Base-by-base conservation (phyloP, 2,888 invertebrate genomes). In the Amphimallon solstitiale region DNA sequence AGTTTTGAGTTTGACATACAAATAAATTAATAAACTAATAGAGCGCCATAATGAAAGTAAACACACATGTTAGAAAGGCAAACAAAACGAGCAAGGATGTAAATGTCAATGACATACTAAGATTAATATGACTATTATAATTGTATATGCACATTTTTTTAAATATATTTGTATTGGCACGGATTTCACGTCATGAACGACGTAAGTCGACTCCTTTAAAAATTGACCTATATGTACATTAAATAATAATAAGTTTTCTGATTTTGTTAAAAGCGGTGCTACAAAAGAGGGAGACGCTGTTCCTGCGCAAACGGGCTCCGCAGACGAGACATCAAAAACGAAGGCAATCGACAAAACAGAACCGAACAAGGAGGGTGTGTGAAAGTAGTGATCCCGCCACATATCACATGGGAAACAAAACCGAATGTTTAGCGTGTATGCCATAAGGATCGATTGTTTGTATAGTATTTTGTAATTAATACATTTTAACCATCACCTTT, bases 381-480 rank as follows among this genome's bases (percentile, higher is more conserved):
- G 77, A 77, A 72, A 70, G 23, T 35, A 70, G 46, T 40, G 40
- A 70, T 70, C 70, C 71, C 69, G 72, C 71, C 71, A 80, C 80
- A 80, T 80, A 80, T 80, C 80, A 80, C 70, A 73, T 74, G 69
- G 74, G 74, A 76, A 77, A 74, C 68, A 72, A 74, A 75, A 72
- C 65, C 29, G 71, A 74, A 71, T 68, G 75, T 74, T 73, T 69
- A 72, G 77, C 76, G 75, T 73, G 75, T 76, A 77, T 77, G 78
- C 76, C 76, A 77, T 76, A 65, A 67, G 71, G 73, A 74, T 73
- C 72, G 70, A 66, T 68, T 70, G 73, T 73, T 71, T 73, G 73
- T 75, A 76, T 75, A 78, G 77, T 78, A 77, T 80, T 79, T 78
- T 79, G 74, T 79, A 78, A 76, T 75, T 73, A 74, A 75, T 72